Evolutionary conservation across 2,113 vertebrate genomes (phyloP), one percentile per base, ranked within the genome.

Genomic region (Zonotrichia leucophrys): DNA sequence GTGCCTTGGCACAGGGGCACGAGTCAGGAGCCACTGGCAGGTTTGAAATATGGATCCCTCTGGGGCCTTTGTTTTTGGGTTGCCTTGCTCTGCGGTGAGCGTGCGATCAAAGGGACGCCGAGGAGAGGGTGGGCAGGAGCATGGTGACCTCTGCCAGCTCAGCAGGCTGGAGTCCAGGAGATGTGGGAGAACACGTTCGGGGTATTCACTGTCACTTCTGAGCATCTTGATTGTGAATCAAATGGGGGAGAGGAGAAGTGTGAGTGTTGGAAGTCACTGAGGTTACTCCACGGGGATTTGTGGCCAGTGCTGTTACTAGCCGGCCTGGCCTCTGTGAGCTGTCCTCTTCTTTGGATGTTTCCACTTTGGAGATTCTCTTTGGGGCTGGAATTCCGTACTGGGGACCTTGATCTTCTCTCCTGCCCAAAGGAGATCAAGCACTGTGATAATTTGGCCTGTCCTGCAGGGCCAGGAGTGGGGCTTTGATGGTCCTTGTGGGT

Each of bases 31-130:
- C 91, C 76, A 10, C 22, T 83, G 90, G 80, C 95, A 89, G 30
- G 77, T 92, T 74, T 83, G 74, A 50, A 63, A 81, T 67, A 83
- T 12, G 83, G 93, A 91, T 92, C 77, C 91, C 93, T 89, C 3
- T 42, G 52, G 63, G 91, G 64, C 83, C 39, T 85, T 94, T 95
- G 80, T 96, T 95, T 95, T 89, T 47, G 47, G 76, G 62, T 70
- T 81, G 73, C 49, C 55, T 77, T 20, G 79, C 82, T 91, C 74
- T 67, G 73, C 16, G 68, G 59, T 55, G 83, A 93, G 33, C 58
- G 19, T 12, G 28, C 1, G 12, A 92, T 94, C 77, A 81, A 95
- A 96, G 91, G 5, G 72, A 56, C 52, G 68, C 66, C n/a, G 60
- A 59, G 47, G 25, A 25, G 39, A 91, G 83, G 80, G 64, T 94